Conservation (phyloP, 37 sponge, comb jelly and placozoan genomes). For the Cliona cf. orientalis region DNA sequence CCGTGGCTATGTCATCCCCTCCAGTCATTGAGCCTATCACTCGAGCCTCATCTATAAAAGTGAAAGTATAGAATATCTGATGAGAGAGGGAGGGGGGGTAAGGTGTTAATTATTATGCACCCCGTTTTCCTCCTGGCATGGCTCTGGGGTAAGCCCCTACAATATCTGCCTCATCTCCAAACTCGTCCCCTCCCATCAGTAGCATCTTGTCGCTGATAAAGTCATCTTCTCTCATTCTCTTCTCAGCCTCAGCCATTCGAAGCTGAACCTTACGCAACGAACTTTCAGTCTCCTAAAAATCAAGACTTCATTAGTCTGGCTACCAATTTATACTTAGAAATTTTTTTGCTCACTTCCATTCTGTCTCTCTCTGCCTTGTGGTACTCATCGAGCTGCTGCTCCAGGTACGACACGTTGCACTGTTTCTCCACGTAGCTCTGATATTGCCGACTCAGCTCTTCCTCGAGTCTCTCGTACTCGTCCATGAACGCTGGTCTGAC, state of each 20-base stretch:
- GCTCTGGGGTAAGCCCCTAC: no score
- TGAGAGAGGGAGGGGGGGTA: background rate
- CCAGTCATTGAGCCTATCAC: slow-evolving; percentile 74
- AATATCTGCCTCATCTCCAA: background rate
- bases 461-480: slow-evolving; percentile 94
- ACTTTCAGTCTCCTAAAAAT: slow-evolving; percentile 61
- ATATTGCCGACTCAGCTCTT: slow-evolving; percentile 86
- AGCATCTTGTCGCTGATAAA: slow-evolving; percentile 40
- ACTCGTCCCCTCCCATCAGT: slow-evolving; percentile 20
- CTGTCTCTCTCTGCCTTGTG: slow-evolving; percentile 81
- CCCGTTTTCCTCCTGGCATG: background rate
- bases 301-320: background rate
- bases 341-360: slow-evolving; percentile 66
- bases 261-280: slow-evolving; percentile 80
- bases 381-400: slow-evolving; percentile 87
- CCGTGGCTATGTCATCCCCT: background rate
- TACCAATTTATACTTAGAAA: background rate
- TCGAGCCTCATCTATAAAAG: slow-evolving; percentile 11
- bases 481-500: slow-evolving; percentile 99
- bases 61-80: background rate
- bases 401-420: slow-evolving; percentile 89
- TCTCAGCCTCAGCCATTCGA: slow-evolving; percentile 85
- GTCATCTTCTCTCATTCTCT: slow-evolving; percentile 77
- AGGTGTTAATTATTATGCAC: background rate
- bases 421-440: slow-evolving; percentile 91